Conservation (phyloP, 2,113 vertebrate genomes). For the Lycocorax pyrrhopterus region DNA sequence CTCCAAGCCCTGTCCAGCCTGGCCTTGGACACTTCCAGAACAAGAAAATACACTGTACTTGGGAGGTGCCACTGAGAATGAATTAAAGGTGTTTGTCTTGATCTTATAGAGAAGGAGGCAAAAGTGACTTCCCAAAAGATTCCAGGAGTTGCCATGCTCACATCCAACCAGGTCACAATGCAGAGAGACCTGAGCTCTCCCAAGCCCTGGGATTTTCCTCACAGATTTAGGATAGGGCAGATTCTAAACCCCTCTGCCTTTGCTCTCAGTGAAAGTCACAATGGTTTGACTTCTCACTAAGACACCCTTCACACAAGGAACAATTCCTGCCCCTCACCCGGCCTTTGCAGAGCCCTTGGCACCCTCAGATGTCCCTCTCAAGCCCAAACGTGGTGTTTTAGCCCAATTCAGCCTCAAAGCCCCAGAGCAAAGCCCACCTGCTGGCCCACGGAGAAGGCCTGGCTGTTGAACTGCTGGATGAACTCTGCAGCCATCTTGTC, state of each 20-base stretch:
- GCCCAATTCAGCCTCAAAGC: not conserved
- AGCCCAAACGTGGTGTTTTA: not conserved
- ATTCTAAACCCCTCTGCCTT: not conserved
- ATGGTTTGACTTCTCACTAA: not conserved
- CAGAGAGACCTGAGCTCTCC: not conserved
- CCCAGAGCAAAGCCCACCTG: slow-evolving; percentile 75
- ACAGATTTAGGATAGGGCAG: not conserved
- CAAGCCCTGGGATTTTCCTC: not conserved
- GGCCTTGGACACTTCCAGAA: not conserved
- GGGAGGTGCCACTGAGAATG: not conserved
- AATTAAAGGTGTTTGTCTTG: not conserved
- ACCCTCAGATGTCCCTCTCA: not conserved
- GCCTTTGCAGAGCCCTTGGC: not conserved
- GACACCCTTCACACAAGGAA: not conserved
- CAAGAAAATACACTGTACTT: not conserved
- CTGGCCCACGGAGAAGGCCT: slow-evolving; percentile 87
- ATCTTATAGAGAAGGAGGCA: not conserved
- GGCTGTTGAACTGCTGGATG: slow-evolving; percentile 90
- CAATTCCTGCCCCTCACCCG: too few relatives aligned
- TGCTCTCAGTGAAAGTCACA: not conserved
- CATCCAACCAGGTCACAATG: rapidly evolving
- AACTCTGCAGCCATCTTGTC: slow-evolving; percentile 94
- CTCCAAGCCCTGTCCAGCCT: not conserved
- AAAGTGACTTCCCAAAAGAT: not conserved
- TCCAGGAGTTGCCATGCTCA: not conserved